phyloP scores from a whole-genome alignment of 2,888 invertebrate genomes.

The Eristalis tenax region DNA sequence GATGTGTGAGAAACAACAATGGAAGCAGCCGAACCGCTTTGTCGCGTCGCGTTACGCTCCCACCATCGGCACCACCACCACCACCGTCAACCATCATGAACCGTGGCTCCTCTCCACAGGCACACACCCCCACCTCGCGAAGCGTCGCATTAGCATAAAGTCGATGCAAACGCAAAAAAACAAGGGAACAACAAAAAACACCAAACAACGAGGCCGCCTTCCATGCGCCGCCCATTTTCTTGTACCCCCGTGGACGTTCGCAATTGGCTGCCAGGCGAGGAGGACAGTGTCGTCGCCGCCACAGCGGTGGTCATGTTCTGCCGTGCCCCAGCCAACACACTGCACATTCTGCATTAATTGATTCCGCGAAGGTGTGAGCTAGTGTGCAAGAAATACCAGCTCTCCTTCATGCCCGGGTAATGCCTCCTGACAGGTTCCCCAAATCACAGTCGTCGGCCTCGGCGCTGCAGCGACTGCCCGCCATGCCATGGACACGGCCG shows the following conservation, averaged over 20 bases:
- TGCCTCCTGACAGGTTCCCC: constrained; percentile 62
- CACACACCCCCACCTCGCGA: constrained; percentile 51
- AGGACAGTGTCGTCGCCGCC: constrained; percentile 46
- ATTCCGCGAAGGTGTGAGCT: constrained; percentile 69
- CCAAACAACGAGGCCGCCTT: constrained; percentile 3
- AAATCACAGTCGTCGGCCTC: constrained; percentile 36
- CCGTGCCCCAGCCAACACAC: constrained; percentile 20
- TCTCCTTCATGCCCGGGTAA: constrained; percentile 29
- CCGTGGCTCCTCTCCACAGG: constrained; percentile 35
- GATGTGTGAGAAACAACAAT: constrained; percentile 70
- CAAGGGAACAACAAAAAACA: neutral
- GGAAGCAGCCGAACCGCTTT: constrained; percentile 63
- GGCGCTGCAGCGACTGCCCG: neutral
- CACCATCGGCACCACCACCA: constrained; percentile 3
- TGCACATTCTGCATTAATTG: constrained; percentile 53
- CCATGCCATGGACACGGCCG: neutral
- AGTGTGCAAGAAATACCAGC: constrained; percentile 64
- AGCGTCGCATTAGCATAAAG: constrained; percentile 64
- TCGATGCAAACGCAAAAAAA: neutral
- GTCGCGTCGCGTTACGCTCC: constrained; percentile 36
- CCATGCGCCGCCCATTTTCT: constrained; percentile 71
- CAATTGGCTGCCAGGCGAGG: constrained; percentile 58
- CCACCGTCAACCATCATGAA: constrained; percentile 33
- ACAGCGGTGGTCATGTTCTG: constrained; percentile 57
- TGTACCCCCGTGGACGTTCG: constrained; percentile 65